Conservation (phyloP, 2,888 invertebrate species). For the Caenorhabditis panamensis region DNA sequence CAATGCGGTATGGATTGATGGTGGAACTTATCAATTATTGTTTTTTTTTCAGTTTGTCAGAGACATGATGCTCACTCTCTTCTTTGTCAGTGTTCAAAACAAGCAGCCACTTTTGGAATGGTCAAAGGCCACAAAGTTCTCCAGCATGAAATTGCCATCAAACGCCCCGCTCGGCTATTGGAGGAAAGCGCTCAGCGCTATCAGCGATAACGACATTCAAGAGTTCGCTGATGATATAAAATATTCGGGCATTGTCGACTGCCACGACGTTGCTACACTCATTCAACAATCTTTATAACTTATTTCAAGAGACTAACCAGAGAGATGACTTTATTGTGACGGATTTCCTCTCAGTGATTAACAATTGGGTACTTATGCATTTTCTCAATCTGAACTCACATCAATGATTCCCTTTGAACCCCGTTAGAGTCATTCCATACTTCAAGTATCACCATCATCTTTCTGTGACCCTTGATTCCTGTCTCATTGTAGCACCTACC, state of each 20-base stretch:
- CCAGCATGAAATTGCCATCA: constrained; percentile 44
- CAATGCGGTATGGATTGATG: constrained; percentile 39
- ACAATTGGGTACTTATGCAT: constrained; percentile 45
- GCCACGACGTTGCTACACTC: constrained; percentile 42
- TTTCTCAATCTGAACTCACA: constrained; percentile 50
- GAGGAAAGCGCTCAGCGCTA: constrained; percentile 44
- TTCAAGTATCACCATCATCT: constrained; percentile 41
- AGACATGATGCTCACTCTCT: constrained; percentile 65
- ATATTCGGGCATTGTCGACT: constrained; percentile 46
- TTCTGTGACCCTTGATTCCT: constrained; percentile 45
- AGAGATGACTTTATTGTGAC: constrained; percentile 55
- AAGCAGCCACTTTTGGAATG: constrained; percentile 55
- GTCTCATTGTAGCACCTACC: constrained; percentile 25
- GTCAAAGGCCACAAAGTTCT: constrained; percentile 38
- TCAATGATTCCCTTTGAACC: constrained; percentile 21
- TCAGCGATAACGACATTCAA: constrained; percentile 36
- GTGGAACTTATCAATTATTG: too few relatives aligned
- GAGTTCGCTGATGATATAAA: constrained; percentile 47
- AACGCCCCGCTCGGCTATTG: constrained; percentile 23
- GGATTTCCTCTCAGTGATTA: constrained; percentile 38
- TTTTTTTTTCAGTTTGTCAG: constrained; percentile 66
- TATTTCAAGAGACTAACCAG: constrained; percentile 14
- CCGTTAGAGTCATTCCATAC: constrained; percentile 40
- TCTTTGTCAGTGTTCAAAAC: constrained; percentile 59
- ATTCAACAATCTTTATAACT: constrained; percentile 51